phyloP scores from a whole-genome alignment of 2,113 vertebrate genomes.

The Campylomormyrus tamandua region DNA sequence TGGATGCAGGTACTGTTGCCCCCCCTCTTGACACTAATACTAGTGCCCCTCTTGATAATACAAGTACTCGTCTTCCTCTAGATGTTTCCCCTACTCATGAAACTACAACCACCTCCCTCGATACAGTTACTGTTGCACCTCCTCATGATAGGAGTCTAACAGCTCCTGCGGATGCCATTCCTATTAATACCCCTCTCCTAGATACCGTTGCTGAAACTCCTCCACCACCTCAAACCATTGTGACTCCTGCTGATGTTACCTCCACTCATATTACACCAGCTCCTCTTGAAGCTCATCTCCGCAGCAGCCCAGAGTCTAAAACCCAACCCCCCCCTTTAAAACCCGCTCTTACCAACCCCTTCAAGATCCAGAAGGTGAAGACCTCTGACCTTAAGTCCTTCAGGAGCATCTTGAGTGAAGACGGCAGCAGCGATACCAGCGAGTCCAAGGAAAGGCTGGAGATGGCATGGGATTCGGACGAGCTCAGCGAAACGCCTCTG shows the following conservation, averaged over 20 bases:
- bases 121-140: background rate
- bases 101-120: background rate
- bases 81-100: background rate
- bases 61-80: background rate
- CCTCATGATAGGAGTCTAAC: background rate
- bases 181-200: background rate
- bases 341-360: slow-evolving; percentile 56
- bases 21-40: background rate
- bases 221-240: background rate
- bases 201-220: background rate
- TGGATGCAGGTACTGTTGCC: background rate
- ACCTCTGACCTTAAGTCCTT: slow-evolving; percentile 82
- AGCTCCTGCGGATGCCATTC: background rate
- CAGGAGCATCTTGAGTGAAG: slow-evolving; percentile 43
- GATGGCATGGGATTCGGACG: slow-evolving; percentile 70
- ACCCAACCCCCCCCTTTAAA: background rate
- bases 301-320: background rate
- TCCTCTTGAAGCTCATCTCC: background rate
- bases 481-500: slow-evolving; percentile 49
- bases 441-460: slow-evolving; percentile 45
- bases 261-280: background rate
- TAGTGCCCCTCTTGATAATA: background rate
- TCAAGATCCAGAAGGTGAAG: slow-evolving; percentile 81
- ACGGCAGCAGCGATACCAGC: background rate
- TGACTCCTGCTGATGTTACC: background rate